Conservation (phyloP, 1,140 invertebrate genomes). For the Tetraneura akinire region DNA sequence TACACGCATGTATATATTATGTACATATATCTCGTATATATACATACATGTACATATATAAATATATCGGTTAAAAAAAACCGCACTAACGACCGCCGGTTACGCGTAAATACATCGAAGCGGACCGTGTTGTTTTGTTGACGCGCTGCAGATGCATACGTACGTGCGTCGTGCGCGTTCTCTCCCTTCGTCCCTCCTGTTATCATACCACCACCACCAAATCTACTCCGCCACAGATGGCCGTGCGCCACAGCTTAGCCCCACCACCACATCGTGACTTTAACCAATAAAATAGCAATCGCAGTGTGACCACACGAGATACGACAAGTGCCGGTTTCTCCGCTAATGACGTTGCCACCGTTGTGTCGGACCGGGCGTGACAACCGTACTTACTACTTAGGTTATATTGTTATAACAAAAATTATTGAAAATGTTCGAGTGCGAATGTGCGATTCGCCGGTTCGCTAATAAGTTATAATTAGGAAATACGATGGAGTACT, state of each 20-base stretch:
- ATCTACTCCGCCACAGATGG: background rate
- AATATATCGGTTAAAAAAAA: slow-evolving; percentile 7
- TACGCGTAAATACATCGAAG: slow-evolving; percentile 35
- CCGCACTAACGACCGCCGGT: slow-evolving; percentile 27
- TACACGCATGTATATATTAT: background rate
- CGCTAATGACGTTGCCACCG: background rate
- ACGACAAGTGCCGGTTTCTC: background rate
- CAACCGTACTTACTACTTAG: too few relatives aligned
- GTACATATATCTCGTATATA: background rate
- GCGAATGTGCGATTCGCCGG: too few relatives aligned
- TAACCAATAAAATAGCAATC: background rate
- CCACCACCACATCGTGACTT: background rate
- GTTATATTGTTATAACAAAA: too few relatives aligned
- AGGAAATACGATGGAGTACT: too few relatives aligned
- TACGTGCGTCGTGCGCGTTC: slow-evolving; percentile 15
- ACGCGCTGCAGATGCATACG: slow-evolving; percentile 23
- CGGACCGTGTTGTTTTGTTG: slow-evolving; percentile 42
- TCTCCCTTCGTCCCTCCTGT: background rate
- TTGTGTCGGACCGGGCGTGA: background rate
- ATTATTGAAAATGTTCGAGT: too few relatives aligned
- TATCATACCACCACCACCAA: background rate
- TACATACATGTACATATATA: background rate
- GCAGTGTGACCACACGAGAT: slow-evolving; percentile 35
- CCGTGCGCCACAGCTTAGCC: background rate
- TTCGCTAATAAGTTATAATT: too few relatives aligned